A percentile compares a stretch with the other conserved stretches of the same genome.
These are phyloP conservation scores for Stictonetta naevosa DNA, from an alignment of 2,113 vertebrate species.

Conservation along the genomic window DNA sequence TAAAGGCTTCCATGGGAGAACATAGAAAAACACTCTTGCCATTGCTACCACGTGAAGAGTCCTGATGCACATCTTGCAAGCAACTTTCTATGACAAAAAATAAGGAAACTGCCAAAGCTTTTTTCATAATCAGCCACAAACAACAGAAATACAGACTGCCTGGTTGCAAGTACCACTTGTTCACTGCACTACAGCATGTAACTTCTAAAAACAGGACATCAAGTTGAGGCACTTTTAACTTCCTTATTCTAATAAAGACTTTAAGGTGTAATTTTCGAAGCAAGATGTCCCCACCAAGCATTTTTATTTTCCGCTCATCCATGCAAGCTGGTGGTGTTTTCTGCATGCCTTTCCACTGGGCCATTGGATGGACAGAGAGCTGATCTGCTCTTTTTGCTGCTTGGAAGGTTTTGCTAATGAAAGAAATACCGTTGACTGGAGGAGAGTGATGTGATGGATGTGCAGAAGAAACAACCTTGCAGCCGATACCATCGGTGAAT, in stretches of 20 bases:
- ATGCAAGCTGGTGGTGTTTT: not conserved
- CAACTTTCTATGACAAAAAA: not conserved
- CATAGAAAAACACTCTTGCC: not conserved
- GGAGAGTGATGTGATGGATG: not conserved
- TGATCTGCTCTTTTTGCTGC: not conserved
- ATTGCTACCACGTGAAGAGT: not conserved
- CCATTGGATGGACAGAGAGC: not conserved
- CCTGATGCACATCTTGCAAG: not conserved
- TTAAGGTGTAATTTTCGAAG: not conserved
- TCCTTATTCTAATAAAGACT: not conserved
- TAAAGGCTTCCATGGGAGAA: not conserved
- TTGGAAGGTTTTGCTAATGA: not conserved
- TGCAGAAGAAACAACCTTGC: not conserved
- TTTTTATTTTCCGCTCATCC: not conserved
- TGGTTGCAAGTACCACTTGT: not conserved
- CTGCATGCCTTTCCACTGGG: not conserved
- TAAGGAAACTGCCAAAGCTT: not conserved
- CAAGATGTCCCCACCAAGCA: not conserved
- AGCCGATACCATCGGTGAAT: constrained; percentile 13
- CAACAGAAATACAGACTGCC: not conserved
- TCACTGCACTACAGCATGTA: not conserved
- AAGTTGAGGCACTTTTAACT: not conserved
- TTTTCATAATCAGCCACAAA: not conserved
- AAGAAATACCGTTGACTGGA: not conserved
- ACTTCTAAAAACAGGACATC: not conserved